A percentile compares a stretch with the other conserved stretches of the same genome.
Evolutionary conservation across 1,140 invertebrate genomes (phyloP).

Genomic region (Leguminivora glycinivorella): DNA sequence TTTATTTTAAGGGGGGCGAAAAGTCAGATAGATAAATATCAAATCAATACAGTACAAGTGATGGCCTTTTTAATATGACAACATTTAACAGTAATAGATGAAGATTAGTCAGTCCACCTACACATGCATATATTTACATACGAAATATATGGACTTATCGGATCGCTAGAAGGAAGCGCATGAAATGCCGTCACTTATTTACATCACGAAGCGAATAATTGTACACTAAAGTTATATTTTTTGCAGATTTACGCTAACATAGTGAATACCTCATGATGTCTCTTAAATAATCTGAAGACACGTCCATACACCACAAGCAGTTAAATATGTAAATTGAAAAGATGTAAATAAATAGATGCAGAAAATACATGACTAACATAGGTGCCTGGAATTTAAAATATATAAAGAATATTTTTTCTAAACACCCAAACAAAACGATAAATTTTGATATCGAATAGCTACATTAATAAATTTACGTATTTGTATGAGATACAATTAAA

Average conservation of each 20-base stretch:
- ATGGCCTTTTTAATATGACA: constrained; percentile 64
- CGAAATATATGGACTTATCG: constrained; percentile 54
- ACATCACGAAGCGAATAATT: constrained; percentile 56
- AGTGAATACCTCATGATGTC: constrained; percentile 42
- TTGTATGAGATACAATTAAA: constrained; percentile 21
- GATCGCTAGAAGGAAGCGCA: constrained; percentile 61
- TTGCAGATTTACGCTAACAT: constrained; percentile 71
- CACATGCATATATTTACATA: constrained; percentile 48
- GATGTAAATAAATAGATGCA: constrained; percentile 53
- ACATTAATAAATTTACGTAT: constrained; percentile 20
- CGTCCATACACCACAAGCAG: constrained; percentile 63
- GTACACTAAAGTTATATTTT: constrained; percentile 73
- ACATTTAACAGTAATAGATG: constrained; percentile 40
- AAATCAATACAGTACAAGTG: constrained; percentile 69
- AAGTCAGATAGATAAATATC: constrained; percentile 45
- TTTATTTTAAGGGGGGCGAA: constrained; percentile 48
- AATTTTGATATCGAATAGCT: constrained; percentile 26
- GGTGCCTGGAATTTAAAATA: constrained; percentile 66
- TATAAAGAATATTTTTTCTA: constrained; percentile 69
- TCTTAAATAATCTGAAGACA: constrained; percentile 43
- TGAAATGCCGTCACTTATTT: constrained; percentile 62
- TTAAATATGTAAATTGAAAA: constrained; percentile 47
- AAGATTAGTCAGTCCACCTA: constrained; percentile 47
- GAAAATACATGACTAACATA: constrained; percentile 47
- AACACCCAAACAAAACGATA: constrained; percentile 45